phyloP scores from a whole-genome alignment of 2,797 vertebrate species.

The Scomberomorus guttatus region DNA sequence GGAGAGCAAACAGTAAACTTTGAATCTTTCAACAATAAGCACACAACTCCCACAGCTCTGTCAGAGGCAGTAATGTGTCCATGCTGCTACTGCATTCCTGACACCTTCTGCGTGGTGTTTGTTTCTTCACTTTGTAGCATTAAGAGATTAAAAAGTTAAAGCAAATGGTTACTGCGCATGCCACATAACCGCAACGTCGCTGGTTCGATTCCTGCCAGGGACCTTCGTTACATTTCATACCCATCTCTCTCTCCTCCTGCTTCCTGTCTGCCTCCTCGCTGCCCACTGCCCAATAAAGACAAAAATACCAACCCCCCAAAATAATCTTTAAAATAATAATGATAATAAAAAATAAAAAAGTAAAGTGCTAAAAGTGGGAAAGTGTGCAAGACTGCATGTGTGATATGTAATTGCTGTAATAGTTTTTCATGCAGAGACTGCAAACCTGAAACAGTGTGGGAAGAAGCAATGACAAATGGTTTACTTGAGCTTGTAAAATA shows the following conservation, averaged over 20 bases:
- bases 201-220: too few relatives aligned
- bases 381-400: background rate
- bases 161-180: too few relatives aligned
- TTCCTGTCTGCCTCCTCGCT: too few relatives aligned
- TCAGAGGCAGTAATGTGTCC: slow-evolving; percentile 46
- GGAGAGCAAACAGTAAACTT: slow-evolving; percentile 90
- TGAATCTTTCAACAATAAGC: slow-evolving; percentile 80
- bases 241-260: too few relatives aligned
- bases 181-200: too few relatives aligned
- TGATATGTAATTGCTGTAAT: background rate
- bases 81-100: slow-evolving; percentile 51
- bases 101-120: slow-evolving; percentile 41
- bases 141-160: slow-evolving; percentile 42
- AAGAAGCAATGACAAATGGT: background rate
- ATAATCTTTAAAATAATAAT: too few relatives aligned
- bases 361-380: slow-evolving; percentile 16
- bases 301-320: too few relatives aligned
- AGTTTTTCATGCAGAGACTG: background rate
- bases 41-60: slow-evolving; percentile 66
- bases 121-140: slow-evolving; percentile 47
- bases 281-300: too few relatives aligned
- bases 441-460: background rate
- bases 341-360: background rate
- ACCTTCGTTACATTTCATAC: too few relatives aligned
- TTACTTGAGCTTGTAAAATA: too few relatives aligned